Conservation (phyloP, 2,113 vertebrate genomes). For the Gila orcuttii region DNA sequence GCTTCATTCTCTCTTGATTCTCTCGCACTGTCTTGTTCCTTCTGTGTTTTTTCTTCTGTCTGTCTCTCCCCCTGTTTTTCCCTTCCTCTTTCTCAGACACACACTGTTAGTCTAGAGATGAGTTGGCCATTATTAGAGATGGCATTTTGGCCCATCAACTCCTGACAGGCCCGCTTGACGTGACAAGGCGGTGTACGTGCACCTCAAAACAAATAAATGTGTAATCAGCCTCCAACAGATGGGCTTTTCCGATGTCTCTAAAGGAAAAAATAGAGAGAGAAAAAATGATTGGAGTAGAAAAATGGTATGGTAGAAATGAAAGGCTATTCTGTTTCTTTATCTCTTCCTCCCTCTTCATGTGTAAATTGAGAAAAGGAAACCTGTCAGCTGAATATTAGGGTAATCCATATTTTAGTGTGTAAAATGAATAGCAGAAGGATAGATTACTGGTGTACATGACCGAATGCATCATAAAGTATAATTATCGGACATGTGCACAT, state of each 20-base stretch:
- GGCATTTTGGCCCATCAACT: slow-evolving; percentile 49
- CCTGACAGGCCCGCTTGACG: slow-evolving; percentile 54
- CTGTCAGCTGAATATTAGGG: slow-evolving; percentile 15
- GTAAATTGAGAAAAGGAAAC: neutral
- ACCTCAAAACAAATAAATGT: slow-evolving; percentile 49
- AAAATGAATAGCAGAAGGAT: neutral
- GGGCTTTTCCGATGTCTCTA: slow-evolving; percentile 35
- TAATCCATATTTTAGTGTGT: slow-evolving; percentile 2
- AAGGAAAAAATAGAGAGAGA: neutral
- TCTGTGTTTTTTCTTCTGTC: neutral
- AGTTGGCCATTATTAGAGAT: slow-evolving; percentile 50
- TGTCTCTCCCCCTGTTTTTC: neutral
- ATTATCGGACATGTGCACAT: neutral
- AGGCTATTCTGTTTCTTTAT: neutral
- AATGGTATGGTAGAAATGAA: neutral
- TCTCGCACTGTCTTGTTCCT: slow-evolving; percentile 8
- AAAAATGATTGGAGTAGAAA: neutral
- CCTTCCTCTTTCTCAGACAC: neutral
- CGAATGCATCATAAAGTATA: neutral
- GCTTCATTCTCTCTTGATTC: slow-evolving; percentile 16
- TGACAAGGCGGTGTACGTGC: slow-evolving; percentile 44
- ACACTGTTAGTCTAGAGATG: slow-evolving; percentile 42
- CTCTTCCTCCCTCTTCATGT: neutral
- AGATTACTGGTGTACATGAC: neutral
- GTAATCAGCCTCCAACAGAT: slow-evolving; percentile 49